These are phyloP conservation scores for Latrodectus hesperus DNA, from an alignment of 2,888 invertebrate genomes.

Conservation along the genomic window DNA sequence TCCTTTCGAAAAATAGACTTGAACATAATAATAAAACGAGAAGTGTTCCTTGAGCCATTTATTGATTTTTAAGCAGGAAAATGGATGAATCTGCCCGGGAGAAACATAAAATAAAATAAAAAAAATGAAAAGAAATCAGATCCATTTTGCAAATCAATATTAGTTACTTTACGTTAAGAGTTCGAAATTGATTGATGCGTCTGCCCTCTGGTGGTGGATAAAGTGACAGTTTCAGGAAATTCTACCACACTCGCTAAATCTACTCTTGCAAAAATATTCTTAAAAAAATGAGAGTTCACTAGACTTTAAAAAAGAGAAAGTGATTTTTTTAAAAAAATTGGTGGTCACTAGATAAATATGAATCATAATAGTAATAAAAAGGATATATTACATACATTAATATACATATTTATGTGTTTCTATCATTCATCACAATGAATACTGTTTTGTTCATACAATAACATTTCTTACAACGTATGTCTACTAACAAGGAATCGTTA, in stretches of 20 bases:
- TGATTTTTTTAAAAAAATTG: too few species aligned
- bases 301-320: too few species aligned
- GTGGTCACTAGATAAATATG: too few species aligned
- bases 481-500: too few species aligned
- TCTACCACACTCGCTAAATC: neutral
- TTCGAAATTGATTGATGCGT: conserved; percentile 5
- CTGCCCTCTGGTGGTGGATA: neutral
- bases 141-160: conserved; percentile 1
- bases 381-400: too few species aligned
- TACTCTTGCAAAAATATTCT: too few species aligned
- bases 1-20: neutral
- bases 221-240: neutral
- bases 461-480: too few species aligned
- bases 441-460: too few species aligned
- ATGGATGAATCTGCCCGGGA: neutral
- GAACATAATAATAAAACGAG: conserved; percentile 5
- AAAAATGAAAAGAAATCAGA: neutral
- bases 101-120: neutral
- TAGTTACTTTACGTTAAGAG: neutral
- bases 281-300: too few species aligned
- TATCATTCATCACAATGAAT: too few species aligned
- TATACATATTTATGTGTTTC: too few species aligned
- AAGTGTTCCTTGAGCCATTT: neutral
- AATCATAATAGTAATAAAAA: too few species aligned
- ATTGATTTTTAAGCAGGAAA: conserved; percentile 2